Evolutionary conservation across 2,888 invertebrate genomes (phyloP).

Genomic region (Asteroscopus sphinx): DNA sequence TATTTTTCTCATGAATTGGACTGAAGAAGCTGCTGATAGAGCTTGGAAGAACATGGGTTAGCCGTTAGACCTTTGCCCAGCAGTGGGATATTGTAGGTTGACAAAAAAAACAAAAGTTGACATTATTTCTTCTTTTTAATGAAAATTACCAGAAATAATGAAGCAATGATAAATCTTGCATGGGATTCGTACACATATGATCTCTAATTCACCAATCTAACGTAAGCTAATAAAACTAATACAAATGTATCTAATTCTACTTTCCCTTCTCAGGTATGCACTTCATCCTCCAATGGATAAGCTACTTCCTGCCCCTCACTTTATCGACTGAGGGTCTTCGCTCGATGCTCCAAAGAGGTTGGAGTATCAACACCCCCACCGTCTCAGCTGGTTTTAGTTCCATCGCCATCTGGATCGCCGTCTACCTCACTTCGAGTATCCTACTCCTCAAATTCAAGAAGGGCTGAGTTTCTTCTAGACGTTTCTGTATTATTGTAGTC

Average conservation of each 20-base stretch:
- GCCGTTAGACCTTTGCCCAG: too few relatives aligned
- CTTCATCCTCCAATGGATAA: conserved; percentile 91
- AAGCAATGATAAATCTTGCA: too few relatives aligned
- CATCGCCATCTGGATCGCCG: conserved; percentile 93
- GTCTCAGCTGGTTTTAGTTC: conserved; percentile 96
- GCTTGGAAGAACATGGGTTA: too few relatives aligned
- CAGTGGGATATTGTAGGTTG: too few relatives aligned
- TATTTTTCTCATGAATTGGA: too few relatives aligned
- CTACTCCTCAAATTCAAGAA: conserved; percentile 95
- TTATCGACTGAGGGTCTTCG: conserved; percentile 96
- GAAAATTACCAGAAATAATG: too few relatives aligned
- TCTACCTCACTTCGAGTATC: conserved; percentile 93
- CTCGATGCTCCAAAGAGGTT: conserved; percentile 95
- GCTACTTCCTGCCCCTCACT: conserved; percentile 95
- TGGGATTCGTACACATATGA: too few relatives aligned
- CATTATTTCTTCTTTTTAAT: too few relatives aligned
- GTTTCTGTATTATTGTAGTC: conserved; percentile 3
- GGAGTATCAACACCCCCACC: conserved; percentile 92
- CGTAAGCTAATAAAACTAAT: too few relatives aligned
- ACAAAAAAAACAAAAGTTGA: too few relatives aligned
- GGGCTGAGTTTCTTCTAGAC: conserved; percentile 85
- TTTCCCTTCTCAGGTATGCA: conserved; percentile 91
- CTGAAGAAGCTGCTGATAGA: too few relatives aligned
- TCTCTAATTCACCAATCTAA: too few relatives aligned
- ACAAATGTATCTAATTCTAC: background rate